Evolutionary conservation across 2,797 vertebrate species (phyloP).

Genomic region (Gymnoscopelus braueri): DNA sequence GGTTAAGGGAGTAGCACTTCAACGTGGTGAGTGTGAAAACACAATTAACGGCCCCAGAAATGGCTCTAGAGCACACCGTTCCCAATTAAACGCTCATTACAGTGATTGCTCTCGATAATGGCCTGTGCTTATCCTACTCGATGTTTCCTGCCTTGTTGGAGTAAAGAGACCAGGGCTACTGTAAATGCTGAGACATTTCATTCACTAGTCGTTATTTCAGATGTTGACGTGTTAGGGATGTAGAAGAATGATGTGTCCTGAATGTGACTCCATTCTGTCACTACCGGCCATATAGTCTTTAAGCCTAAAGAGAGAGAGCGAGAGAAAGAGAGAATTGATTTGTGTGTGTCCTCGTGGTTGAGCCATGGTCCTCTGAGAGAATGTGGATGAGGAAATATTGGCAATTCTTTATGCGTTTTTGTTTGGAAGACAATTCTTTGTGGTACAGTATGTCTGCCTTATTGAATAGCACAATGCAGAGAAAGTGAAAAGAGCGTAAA

Average conservation of each 20-base stretch:
- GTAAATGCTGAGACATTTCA: slow-evolving; percentile 46
- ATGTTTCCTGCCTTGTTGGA: slow-evolving; percentile 36
- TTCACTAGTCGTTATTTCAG: neutral
- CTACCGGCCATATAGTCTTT: no score
- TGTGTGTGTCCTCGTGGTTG: no score
- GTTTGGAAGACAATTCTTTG: no score
- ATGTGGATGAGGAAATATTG: no score
- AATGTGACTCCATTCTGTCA: slow-evolving; percentile 2
- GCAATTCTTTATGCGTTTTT: no score
- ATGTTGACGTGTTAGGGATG: neutral
- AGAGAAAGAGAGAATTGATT: no score
- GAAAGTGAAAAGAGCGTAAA: no score
- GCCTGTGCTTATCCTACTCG: slow-evolving; percentile 42
- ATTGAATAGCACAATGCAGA: no score
- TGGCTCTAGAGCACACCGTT: slow-evolving; percentile 42
- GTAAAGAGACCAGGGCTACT: slow-evolving; percentile 24
- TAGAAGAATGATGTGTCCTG: slow-evolving; percentile 9
- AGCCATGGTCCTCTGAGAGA: no score
- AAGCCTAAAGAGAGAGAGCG: no score
- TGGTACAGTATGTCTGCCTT: no score
- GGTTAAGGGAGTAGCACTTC: slow-evolving; percentile 20
- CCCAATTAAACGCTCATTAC: slow-evolving; percentile 68
- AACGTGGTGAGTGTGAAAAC: slow-evolving; percentile 40
- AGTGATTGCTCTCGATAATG: slow-evolving; percentile 61
- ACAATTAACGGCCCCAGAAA: slow-evolving; percentile 43